These are phyloP conservation scores for Megalopta genalis DNA, from an alignment of 1,140 invertebrate species.

Conservation along the genomic window DNA sequence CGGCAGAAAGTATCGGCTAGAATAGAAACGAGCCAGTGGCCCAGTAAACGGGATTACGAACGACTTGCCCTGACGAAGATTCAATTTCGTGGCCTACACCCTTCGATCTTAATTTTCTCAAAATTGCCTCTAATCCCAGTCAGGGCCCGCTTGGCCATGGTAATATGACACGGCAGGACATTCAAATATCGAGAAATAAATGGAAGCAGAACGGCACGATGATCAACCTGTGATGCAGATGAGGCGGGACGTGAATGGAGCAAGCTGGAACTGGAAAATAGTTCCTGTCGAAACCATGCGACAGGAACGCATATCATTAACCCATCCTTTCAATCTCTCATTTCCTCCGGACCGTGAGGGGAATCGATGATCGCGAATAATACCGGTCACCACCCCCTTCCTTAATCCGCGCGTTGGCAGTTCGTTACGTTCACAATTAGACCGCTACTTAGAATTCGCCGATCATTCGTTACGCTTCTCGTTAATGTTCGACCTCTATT, in stretches of 20 bases:
- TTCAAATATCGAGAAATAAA: conserved; percentile 58
- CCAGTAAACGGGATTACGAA: conserved; percentile 11
- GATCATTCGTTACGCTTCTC: too few species aligned
- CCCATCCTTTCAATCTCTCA: conserved; percentile 64
- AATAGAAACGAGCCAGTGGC: background rate
- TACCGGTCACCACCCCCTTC: background rate
- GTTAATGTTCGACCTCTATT: too few species aligned
- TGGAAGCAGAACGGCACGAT: conserved; percentile 34
- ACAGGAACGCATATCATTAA: conserved; percentile 62
- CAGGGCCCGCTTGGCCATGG: background rate
- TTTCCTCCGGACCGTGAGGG: conserved; percentile 48
- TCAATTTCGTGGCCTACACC: conserved; percentile 1
- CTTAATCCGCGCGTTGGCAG: background rate
- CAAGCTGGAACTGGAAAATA: conserved; percentile 47
- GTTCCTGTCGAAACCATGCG: conserved; percentile 62
- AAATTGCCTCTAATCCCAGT: background rate
- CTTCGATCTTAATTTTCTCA: conserved; percentile 30
- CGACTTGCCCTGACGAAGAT: background rate
- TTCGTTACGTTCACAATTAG: background rate
- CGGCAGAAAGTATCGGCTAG: background rate
- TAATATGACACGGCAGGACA: background rate
- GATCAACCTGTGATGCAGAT: conserved; percentile 38
- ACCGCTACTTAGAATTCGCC: too few species aligned
- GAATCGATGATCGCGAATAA: conserved; percentile 47
- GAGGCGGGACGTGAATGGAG: conserved; percentile 16